Conservation (phyloP, 2,888 invertebrate species). For the Polydrusus tereticollis region DNA sequence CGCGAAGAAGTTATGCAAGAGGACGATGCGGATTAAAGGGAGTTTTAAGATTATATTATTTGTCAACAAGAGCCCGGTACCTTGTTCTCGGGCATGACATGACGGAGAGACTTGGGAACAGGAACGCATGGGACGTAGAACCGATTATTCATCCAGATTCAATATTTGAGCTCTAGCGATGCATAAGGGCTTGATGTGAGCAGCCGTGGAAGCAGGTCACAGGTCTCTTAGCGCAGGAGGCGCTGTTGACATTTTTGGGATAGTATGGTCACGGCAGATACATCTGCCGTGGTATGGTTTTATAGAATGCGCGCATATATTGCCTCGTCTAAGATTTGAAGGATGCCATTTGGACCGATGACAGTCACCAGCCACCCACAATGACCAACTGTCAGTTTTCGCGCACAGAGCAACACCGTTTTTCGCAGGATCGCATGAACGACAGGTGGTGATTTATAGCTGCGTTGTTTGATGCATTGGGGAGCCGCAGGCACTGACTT, state of each 20-base stretch:
- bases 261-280: too few relatives aligned
- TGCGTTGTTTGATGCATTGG: not conserved
- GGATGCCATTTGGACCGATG: not conserved
- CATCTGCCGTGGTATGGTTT: too few relatives aligned
- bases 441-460: not conserved
- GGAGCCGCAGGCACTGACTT: not conserved
- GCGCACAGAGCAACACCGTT: slow-evolving; percentile 41
- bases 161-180: too few relatives aligned
- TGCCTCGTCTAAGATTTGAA: not conserved
- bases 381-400: slow-evolving; percentile 40
- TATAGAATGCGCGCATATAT: too few relatives aligned
- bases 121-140: not conserved
- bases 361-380: slow-evolving; percentile 8
- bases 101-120: not conserved
- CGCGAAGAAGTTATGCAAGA: not conserved
- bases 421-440: slow-evolving; percentile 29
- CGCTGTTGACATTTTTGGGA: too few relatives aligned
- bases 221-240: too few relatives aligned
- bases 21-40: not conserved
- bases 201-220: too few relatives aligned
- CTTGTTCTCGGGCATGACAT: not conserved
- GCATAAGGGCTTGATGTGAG: too few relatives aligned
- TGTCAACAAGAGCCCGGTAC: not conserved
- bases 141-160: too few relatives aligned
- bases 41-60: not conserved